Conservation (phyloP, 2,888 invertebrate genomes). For the Bhutanitis thaidina region DNA sequence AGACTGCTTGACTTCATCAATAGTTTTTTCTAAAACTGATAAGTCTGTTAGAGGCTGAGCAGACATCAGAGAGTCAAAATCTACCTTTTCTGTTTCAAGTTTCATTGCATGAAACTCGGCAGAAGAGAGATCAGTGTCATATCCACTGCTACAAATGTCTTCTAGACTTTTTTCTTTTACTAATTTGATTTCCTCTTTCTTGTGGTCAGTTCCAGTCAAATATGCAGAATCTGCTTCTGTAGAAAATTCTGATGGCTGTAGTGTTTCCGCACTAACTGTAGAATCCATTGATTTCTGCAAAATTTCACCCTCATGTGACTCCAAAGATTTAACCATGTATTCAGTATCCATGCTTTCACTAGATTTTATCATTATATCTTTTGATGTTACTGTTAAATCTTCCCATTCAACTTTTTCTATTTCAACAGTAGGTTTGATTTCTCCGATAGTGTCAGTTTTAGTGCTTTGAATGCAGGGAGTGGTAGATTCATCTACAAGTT, state of each 20-base stretch:
- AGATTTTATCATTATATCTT: conserved; percentile 74
- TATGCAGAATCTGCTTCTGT: conserved; percentile 76
- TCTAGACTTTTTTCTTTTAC: conserved; percentile 78
- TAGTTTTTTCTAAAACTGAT: conserved; percentile 83
- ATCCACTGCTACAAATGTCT: conserved; percentile 85
- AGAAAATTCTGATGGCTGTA: conserved; percentile 74
- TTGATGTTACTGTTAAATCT: conserved; percentile 62
- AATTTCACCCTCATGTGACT: conserved; percentile 74
- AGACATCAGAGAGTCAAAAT: conserved; percentile 73
- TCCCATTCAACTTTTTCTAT: conserved; percentile 43
- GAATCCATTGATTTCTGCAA: conserved; percentile 76
- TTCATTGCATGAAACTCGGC: conserved; percentile 80
- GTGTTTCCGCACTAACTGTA: conserved; percentile 73
- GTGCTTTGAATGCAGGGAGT: conserved; percentile 33
- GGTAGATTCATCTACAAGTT: conserved; percentile 14
- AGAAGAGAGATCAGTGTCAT: conserved; percentile 82
- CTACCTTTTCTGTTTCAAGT: conserved; percentile 73
- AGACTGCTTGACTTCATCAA: conserved; percentile 86
- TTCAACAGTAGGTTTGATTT: conserved; percentile 52
- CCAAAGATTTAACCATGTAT: conserved; percentile 73
- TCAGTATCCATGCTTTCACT: conserved; percentile 75
- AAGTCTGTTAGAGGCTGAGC: conserved; percentile 73
- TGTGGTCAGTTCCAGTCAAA: conserved; percentile 67
- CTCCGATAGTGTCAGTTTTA: conserved; percentile 46
- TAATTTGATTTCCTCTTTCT: conserved; percentile 66